Evolutionary conservation across 2,113 vertebrate genomes (phyloP).

Genomic region (Eidolon helvum): DNA sequence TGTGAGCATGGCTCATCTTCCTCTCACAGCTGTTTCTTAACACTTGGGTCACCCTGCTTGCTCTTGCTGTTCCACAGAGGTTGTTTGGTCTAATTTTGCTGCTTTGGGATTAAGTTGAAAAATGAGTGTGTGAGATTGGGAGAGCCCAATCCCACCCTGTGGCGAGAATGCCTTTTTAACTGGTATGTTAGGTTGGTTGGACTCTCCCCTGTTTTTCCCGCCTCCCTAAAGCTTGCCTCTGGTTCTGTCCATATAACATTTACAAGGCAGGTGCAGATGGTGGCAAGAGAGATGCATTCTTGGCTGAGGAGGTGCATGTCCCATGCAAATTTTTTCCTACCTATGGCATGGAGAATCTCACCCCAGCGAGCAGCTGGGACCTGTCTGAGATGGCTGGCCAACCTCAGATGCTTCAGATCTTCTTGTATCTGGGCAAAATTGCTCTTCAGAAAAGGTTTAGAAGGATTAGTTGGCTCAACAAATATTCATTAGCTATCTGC

Average conservation of each 20-base stretch:
- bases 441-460: not conserved
- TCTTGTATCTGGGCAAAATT: not conserved
- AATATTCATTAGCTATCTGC: not conserved
- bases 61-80: not conserved
- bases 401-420: not conserved
- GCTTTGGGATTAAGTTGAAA: not conserved
- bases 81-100: not conserved
- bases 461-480: not conserved
- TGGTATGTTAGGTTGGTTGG: not conserved
- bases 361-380: rapidly evolving
- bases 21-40: not conserved
- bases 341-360: not conserved
- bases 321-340: not conserved
- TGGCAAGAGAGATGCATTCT: not conserved
- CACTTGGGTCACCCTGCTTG: not conserved
- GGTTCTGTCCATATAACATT: not conserved
- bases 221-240: not conserved
- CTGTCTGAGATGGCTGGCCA: not conserved
- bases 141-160: not conserved
- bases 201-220: not conserved
- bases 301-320: not conserved
- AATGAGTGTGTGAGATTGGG: not conserved
- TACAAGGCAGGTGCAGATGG: not conserved
- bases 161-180: not conserved
- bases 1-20: not conserved